These are phyloP conservation scores for Labeo calbasu DNA, from an alignment of 2,797 vertebrate species.

Conservation along the genomic window DNA sequence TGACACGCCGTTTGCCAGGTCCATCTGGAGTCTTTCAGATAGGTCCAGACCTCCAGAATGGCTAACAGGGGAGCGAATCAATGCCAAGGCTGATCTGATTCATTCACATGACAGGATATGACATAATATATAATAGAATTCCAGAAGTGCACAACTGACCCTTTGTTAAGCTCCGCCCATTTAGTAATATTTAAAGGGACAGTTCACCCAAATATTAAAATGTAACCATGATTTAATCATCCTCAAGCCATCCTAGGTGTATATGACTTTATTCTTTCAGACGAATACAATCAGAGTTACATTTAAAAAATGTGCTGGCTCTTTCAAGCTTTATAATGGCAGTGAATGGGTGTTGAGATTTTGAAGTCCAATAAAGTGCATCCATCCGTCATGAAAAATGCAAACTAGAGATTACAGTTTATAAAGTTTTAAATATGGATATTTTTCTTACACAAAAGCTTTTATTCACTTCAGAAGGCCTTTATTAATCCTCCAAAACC, in stretches of 20 bases:
- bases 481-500: too few species aligned
- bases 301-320: neutral
- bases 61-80: neutral
- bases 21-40: conserved; percentile 42
- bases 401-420: too few species aligned
- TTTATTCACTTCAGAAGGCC: too few species aligned
- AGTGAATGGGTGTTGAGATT: neutral
- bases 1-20: neutral
- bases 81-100: conserved; percentile 11
- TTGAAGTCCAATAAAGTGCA: neutral
- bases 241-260: neutral
- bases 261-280: neutral
- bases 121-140: conserved; percentile 25
- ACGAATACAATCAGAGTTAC: neutral
- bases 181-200: neutral
- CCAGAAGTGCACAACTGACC: neutral
- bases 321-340: neutral
- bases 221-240: neutral
- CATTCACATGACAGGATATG: conserved; percentile 12
- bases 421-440: too few species aligned
- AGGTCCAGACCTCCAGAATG: conserved; percentile 21
- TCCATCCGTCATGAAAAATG: neutral
- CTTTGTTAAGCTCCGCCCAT: neutral
- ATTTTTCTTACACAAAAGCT: too few species aligned
- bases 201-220: neutral